Evolutionary conservation across 35 echinoderm and acorn worm species (phyloP).

Genomic region (Anneissia japonica): DNA sequence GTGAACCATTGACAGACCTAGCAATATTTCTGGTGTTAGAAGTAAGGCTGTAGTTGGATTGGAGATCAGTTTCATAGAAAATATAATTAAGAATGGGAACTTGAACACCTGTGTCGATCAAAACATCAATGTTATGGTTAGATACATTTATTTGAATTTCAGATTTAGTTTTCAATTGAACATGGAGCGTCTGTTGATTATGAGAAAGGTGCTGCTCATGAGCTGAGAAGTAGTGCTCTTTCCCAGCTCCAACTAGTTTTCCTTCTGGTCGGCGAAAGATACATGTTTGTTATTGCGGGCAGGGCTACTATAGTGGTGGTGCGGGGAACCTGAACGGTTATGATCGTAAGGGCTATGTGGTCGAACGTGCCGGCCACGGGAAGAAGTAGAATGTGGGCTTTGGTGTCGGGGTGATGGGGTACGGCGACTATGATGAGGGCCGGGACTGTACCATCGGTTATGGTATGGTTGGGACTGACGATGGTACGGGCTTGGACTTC

Average conservation of each 20-base stretch:
- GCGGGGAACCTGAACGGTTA: not conserved
- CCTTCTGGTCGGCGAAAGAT: not conserved
- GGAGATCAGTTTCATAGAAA: too few species aligned
- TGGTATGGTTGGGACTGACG: not conserved
- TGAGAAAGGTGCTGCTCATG: too few species aligned
- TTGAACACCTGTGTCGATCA: too few species aligned
- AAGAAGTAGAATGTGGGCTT: not conserved
- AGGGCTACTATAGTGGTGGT: not conserved
- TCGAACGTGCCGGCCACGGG: not conserved
- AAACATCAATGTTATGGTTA: too few species aligned
- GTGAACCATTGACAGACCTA: not conserved
- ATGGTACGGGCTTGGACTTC: not conserved
- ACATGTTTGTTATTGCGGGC: not conserved
- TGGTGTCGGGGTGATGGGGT: not conserved
- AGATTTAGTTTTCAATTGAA: too few species aligned
- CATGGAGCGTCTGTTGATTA: too few species aligned
- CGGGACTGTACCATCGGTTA: not conserved
- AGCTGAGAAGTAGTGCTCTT: conserved; percentile 28
- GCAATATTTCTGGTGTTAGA: too few species aligned
- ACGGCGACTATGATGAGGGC: not conserved
- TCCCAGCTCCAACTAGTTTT: conserved; percentile 29
- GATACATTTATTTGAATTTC: too few species aligned
- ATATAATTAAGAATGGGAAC: too few species aligned
- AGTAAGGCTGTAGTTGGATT: too few species aligned
- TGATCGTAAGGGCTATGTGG: not conserved